Conservation (phyloP, 2,113 vertebrate species). For the Xiphophorus hellerii region DNA sequence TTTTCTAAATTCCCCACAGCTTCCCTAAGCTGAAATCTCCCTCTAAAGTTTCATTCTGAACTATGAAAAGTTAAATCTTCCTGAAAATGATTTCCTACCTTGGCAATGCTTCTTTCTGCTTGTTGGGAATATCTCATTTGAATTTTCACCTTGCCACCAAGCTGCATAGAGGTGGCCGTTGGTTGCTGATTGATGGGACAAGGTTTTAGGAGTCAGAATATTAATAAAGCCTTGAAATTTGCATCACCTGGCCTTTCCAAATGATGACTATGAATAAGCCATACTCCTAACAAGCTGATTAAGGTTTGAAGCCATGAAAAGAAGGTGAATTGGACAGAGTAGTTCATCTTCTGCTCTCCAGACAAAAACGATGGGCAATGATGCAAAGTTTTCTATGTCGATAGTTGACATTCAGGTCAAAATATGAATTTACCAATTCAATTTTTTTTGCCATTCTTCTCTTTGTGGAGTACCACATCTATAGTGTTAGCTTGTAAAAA, state of each 20-base stretch:
- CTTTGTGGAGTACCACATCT: no score
- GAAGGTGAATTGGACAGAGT: neutral
- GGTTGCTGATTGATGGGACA: neutral
- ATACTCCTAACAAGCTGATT: neutral
- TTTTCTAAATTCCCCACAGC: no score
- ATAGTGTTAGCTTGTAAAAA: no score
- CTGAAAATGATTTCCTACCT: neutral
- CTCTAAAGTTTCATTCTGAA: neutral
- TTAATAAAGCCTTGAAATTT: neutral
- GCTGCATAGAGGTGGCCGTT: neutral
- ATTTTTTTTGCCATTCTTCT: no score
- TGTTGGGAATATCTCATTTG: neutral
- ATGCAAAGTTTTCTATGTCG: neutral
- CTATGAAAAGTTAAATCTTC: neutral
- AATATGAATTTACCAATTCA: no score
- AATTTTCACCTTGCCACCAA: neutral
- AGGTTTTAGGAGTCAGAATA: constrained; percentile 2
- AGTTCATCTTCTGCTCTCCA: neutral
- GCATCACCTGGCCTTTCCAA: constrained; percentile 11
- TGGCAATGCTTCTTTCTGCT: neutral
- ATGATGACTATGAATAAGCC: neutral
- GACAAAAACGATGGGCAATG: neutral
- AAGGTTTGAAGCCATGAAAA: neutral
- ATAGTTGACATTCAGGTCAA: neutral
- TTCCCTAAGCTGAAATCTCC: no score